These are phyloP conservation scores for Tenthredo livida DNA, from an alignment of 2,888 invertebrate genomes.

Conservation along the genomic window DNA sequence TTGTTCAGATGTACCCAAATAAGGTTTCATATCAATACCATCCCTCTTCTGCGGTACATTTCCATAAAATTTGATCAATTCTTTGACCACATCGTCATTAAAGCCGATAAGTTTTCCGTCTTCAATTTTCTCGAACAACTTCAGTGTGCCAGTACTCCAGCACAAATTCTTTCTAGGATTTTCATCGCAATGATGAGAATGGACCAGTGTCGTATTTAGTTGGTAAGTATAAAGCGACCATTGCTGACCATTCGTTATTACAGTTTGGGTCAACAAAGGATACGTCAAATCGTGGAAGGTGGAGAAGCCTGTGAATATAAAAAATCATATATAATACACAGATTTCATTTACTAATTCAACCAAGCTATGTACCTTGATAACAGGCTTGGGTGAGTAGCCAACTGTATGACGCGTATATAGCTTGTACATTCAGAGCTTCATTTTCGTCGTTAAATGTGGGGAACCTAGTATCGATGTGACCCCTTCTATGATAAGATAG, in stretches of 20 bases:
- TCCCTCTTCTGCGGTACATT: conserved; percentile 84
- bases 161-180: conserved; percentile 90
- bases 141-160: conserved; percentile 86
- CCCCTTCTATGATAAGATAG: conserved; percentile 87
- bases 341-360: background rate
- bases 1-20: conserved; percentile 82
- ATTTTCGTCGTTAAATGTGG: conserved; percentile 80
- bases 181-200: conserved; percentile 82
- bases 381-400: conserved; percentile 89
- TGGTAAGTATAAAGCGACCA: conserved; percentile 96
- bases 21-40: conserved; percentile 86
- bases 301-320: conserved; percentile 84
- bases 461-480: conserved; percentile 80
- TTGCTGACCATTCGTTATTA: conserved; percentile 92
- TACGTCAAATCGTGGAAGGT: conserved; percentile 94
- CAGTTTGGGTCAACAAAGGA: conserved; percentile 92
- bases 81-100: conserved; percentile 88
- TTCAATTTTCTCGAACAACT: conserved; percentile 87
- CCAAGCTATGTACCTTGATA: conserved; percentile 82
- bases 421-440: conserved; percentile 88
- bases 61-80: conserved; percentile 87
- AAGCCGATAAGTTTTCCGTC: conserved; percentile 86
- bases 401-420: conserved; percentile 89
- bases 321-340: conserved; percentile 65
- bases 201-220: conserved; percentile 90